Base-by-base conservation (phyloP, 1,140 invertebrate species). In the Hermetia illucens region DNA sequence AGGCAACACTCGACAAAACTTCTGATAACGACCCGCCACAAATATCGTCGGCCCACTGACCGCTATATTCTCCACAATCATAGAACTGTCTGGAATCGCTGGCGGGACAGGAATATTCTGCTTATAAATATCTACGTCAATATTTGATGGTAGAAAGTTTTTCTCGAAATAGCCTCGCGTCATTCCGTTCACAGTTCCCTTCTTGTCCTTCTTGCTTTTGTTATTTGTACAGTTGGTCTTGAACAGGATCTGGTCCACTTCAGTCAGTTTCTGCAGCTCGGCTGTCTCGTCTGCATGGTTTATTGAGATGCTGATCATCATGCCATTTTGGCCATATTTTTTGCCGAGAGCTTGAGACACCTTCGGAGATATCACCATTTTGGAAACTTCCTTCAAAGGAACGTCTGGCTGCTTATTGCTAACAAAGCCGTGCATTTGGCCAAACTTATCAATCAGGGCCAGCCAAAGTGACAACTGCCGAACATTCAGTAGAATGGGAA, bases 1-100 rank as follows among this genome's bases (percentile, higher is more conserved):
- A 38, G 85, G 82, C 5, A 98, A 58, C 42, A 75, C 68, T 35
- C 93, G 69, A 13, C 82, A 87, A 51, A 79, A 77, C 62, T 98
- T 98, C 41, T 80, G 75, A 57, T 98, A 97, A 20, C 88, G 64
- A 31, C 75, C 75, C 46, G 75, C 75, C 36, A 79, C 54, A 51
- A 64, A 77, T 27, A 77, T 55, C 34, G 71, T 63, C 25, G 63
- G 66, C 25, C 72, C 70, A 13, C 45, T 49, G 34, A 70, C 68
- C 4, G 56, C 45, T 6, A 75, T 53, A 36, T 61, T 51, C 9
- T 67, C 55, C 21, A 70, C 55, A 29, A 42, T 36, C 6, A 69
- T 47, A 3, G 45, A 34, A 15, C 47, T 52, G 27, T 50, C 44
- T 2, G 66, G 64, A 21, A 55, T 43, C 9, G 52, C 36, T 13